These are phyloP conservation scores for Sinopyrophorus schimmeli DNA, from an alignment of 2,888 invertebrate genomes.

Conservation along the genomic window DNA sequence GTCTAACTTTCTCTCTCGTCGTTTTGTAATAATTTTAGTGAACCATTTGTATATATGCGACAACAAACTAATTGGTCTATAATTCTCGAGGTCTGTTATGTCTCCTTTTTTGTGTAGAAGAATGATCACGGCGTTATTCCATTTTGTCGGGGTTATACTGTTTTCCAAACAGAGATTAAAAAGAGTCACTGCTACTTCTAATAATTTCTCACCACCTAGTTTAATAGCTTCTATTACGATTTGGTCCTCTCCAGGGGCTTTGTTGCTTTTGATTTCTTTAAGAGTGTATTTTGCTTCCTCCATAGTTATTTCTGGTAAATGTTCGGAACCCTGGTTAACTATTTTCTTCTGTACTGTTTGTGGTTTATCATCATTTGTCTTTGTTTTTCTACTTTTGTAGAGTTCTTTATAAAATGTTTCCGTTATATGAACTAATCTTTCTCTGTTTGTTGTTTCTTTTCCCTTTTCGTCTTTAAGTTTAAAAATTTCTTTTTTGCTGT, in stretches of 20 bases:
- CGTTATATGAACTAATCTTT: neutral
- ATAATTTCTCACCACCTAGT: conserved; percentile 7
- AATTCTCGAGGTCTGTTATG: too few relatives aligned
- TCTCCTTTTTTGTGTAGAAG: neutral
- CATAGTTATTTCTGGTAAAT: conserved; percentile 10
- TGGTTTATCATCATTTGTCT: neutral
- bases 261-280: conserved; percentile 13
- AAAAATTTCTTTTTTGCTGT: neutral
- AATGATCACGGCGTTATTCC: conserved; percentile 1
- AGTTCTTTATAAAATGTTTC: conserved; percentile 4
- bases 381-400: neutral
- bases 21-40: conserved; percentile 2
- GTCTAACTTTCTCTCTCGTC: neutral
- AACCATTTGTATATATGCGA: conserved; percentile 2
- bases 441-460: neutral
- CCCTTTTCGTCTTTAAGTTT: neutral
- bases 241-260: conserved; percentile 2
- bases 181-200: conserved; percentile 3
- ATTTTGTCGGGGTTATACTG: conserved; percentile 8
- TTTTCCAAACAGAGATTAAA: conserved; percentile 13
- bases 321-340: conserved; percentile 14
- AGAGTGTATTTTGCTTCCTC: conserved; percentile 7
- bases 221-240: conserved; percentile 6
- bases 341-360: conserved; percentile 2
- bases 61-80: conserved; percentile 1